Evolutionary conservation across 35 echinoderm and acorn worm genomes (phyloP).

Genomic region (Amphiura filiformis): DNA sequence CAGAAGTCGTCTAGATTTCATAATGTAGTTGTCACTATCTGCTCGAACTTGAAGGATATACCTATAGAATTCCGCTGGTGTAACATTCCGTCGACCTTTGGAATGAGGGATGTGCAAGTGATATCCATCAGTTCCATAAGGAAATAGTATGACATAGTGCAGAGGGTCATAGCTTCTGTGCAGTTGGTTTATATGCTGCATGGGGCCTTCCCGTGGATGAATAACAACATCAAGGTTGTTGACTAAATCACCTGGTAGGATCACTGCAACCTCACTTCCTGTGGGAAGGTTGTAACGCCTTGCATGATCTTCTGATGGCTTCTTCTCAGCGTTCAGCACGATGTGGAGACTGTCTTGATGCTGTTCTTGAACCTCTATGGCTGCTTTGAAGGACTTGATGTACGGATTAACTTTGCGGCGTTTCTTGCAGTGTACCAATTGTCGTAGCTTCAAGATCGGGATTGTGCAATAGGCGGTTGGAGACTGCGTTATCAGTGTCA

Average conservation of each 20-base stretch:
- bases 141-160: conserved; percentile 33
- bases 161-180: conserved; percentile 26
- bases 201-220: neutral
- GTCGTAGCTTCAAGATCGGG: conserved; percentile 2
- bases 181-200: neutral
- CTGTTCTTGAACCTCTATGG: conserved; percentile 3
- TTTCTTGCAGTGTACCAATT: conserved; percentile 17
- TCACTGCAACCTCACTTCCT: conserved; percentile 30
- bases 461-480: neutral
- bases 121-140: conserved; percentile 37
- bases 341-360: too few relatives aligned
- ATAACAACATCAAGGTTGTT: conserved; percentile 31
- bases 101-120: conserved; percentile 1
- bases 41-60: neutral
- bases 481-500: conserved; percentile 1
- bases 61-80: neutral
- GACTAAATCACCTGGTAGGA: neutral
- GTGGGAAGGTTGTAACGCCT: conserved; percentile 35
- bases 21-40: too few relatives aligned
- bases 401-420: neutral
- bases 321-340: neutral
- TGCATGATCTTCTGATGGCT: conserved; percentile 24
- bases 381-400: conserved; percentile 11
- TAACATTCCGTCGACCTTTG: neutral
- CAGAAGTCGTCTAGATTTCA: too few relatives aligned